Evolutionary conservation across 2,797 vertebrate species (phyloP), one percentile per base, ranked within the genome.

Genomic region (Notolepis coatsorum): DNA sequence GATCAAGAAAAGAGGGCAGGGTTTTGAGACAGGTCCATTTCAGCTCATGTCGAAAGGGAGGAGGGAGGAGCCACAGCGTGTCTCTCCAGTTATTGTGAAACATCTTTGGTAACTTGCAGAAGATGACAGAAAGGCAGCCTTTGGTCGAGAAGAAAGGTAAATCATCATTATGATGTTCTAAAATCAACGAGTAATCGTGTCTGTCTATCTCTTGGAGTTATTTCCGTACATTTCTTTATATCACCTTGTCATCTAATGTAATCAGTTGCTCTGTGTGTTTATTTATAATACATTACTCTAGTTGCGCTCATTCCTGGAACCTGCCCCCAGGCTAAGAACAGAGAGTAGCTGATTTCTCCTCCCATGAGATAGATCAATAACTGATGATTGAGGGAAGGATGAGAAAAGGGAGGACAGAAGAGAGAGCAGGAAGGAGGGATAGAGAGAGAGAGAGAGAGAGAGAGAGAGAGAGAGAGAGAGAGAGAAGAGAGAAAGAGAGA

Each of bases 291-390:
- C 24, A 35, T 17, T 21, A 10, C 10, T 62, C 61, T 46, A 55
- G 52, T 66, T 61, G 45, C 8, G 37, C 35, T 27, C 50, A 62
- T 68, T 38, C 31, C 50, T 24, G 54, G 78, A 62, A 63, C 73
- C 69, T 67, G 39, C 49, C 31, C 33, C 1, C 13, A 0, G 50
- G 62, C 84, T 87, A 84, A 68, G 85, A 80, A 89, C 87, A 85
- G 73, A 62, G 25, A 27, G 50, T 62, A 37, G 56, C 46, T 33
- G 68, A 68, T 73, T 63, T 49, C 52, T 79, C 31, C 55, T 78
- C 74, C 73, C 71, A n/a, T 42, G 76, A 81, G 84, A 77, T 64
- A 37, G 83, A 84, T 89, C 84, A 77, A 82, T 87, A 84, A 71
- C 77, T 35, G 65, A 77, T 70, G 76, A 84, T 70, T 60, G 71